phyloP scores from a whole-genome alignment of 2,888 invertebrate genomes.

The Formica aserva region DNA sequence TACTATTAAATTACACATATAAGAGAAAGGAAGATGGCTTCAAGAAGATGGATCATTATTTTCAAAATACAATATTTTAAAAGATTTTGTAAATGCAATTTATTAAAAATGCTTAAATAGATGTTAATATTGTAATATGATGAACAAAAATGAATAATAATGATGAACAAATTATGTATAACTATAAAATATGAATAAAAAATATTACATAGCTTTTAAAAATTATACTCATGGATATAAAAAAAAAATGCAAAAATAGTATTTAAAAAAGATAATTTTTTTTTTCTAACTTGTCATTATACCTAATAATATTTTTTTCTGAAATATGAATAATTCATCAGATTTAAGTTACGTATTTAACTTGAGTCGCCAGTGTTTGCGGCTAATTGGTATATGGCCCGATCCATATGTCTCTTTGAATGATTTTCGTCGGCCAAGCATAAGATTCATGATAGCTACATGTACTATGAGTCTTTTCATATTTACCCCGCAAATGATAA shows the following conservation, averaged over 20 bases:
- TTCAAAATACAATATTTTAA: too few relatives aligned
- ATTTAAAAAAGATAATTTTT: not conserved
- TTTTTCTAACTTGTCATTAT: not conserved
- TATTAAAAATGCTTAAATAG: too few relatives aligned
- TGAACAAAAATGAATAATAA: too few relatives aligned
- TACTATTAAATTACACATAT: too few relatives aligned
- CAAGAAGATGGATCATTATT: too few relatives aligned
- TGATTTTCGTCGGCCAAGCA: conserved; percentile 4
- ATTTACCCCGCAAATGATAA: conserved; percentile 57
- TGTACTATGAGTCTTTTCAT: conserved; percentile 42
- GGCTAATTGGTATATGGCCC: conserved; percentile 72
- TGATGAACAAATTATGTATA: too few relatives aligned
- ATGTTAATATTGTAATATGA: too few relatives aligned
- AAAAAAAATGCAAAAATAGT: not conserved
- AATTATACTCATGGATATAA: too few relatives aligned
- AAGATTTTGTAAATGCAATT: too few relatives aligned
- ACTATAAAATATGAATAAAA: too few relatives aligned
- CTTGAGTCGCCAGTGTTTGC: conserved; percentile 61
- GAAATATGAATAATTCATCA: conserved; percentile 5
- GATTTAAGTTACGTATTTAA: conserved; percentile 64
- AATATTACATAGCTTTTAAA: too few relatives aligned
- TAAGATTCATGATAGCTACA: conserved; percentile 19
- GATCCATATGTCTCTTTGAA: conserved; percentile 29
- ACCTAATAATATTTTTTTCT: not conserved
- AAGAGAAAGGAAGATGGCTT: too few relatives aligned